These are phyloP conservation scores for Gambelia wislizenii DNA, from an alignment of 2,797 vertebrate genomes.

Conservation along the genomic window DNA sequence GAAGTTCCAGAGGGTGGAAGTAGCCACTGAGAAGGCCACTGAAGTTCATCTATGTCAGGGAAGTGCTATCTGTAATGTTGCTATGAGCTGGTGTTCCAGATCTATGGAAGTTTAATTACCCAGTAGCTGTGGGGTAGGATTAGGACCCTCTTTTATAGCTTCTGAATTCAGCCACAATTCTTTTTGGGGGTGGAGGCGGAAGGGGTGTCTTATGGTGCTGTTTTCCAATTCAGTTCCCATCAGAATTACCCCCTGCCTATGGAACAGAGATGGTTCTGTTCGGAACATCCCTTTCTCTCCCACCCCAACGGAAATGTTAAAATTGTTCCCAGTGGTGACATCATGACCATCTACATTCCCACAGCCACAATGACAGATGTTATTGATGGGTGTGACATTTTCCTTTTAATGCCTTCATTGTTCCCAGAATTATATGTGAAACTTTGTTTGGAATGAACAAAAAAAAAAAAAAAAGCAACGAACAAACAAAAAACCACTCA, in stretches of 20 bases:
- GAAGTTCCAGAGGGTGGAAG: no score
- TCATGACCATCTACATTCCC: conserved; percentile 63
- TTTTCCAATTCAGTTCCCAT: conserved; percentile 26
- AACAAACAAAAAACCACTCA: conserved; percentile 48
- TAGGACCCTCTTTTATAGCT: conserved; percentile 60
- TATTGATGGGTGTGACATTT: conserved; percentile 75
- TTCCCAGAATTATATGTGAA: conserved; percentile 65
- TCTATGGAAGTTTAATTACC: conserved; percentile 50
- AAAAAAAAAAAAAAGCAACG: conserved; percentile 12
- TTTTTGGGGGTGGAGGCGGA: not conserved
- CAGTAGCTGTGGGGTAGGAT: conserved; percentile 51
- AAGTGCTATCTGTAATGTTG: conserved; percentile 47
- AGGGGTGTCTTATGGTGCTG: not conserved
- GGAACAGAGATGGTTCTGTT: conserved; percentile 55
- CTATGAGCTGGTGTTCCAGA: conserved; percentile 55
- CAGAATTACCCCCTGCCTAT: conserved; percentile 48
- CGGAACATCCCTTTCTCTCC: conserved; percentile 61
- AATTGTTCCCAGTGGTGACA: conserved; percentile 72
- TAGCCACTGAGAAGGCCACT: no score
- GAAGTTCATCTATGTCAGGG: conserved; percentile 48
- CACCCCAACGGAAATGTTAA: conserved; percentile 74
- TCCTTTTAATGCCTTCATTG: conserved; percentile 75
- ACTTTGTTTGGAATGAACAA: conserved; percentile 60
- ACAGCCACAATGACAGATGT: conserved; percentile 64
- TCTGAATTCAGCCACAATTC: conserved; percentile 53